Conservation (phyloP, 92 coral and sea anemone species). For the Epizoanthus rinbou region DNA sequence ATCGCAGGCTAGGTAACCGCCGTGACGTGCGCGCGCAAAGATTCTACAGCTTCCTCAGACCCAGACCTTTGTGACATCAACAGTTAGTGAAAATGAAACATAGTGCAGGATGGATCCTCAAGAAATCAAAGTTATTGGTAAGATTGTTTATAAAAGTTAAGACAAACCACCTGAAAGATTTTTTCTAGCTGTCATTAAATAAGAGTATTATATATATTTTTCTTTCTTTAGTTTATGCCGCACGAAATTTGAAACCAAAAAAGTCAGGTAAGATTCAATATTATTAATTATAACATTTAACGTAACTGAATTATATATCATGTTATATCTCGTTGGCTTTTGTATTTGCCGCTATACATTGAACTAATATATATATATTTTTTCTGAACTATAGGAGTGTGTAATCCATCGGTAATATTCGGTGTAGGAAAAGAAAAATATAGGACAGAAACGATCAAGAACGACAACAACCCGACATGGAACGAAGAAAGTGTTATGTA, state of each 20-base stretch:
- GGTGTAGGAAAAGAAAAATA: constrained; percentile 96
- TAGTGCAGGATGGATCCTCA: constrained; percentile 28
- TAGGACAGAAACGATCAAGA: constrained; percentile 77
- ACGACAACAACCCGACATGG: constrained; percentile 93
- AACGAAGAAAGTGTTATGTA: constrained; percentile 95
- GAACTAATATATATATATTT: not conserved
- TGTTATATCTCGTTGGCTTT: not conserved
- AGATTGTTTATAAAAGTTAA: not conserved
- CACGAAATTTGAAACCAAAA: constrained; percentile 87
- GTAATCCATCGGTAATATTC: constrained; percentile 88
- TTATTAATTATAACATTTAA: not conserved
- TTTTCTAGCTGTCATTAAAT: not conserved
- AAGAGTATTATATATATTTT: not conserved
- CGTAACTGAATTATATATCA: not conserved
- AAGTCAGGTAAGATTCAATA: constrained; percentile 39
- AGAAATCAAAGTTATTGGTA: constrained; percentile 76
- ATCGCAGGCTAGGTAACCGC: too few relatives aligned
- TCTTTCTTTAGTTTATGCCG: constrained; percentile 76
- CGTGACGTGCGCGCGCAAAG: constrained; percentile 3
- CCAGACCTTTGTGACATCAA: constrained; percentile 16
- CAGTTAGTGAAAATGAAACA: not conserved
- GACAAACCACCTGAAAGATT: not conserved
- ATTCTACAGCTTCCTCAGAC: not conserved
- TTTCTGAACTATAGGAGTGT: constrained; percentile 59
- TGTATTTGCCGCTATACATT: not conserved